phyloP scores from a whole-genome alignment of 2,888 invertebrate genomes.

The Anoplius nigerrimus region DNA sequence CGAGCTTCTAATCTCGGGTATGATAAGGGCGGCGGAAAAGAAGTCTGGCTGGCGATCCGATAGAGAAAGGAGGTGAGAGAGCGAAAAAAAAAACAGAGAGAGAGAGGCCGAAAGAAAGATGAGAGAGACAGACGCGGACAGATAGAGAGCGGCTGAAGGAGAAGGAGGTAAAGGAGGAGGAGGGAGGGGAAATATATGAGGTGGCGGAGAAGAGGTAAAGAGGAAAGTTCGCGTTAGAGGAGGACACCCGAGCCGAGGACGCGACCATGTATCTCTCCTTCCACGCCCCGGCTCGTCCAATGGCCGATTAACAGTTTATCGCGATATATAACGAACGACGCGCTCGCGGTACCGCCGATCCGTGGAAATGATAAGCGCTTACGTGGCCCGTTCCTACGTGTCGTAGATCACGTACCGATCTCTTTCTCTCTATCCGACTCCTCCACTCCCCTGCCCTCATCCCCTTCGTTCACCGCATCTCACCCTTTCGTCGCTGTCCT shows the following conservation, averaged over 20 bases:
- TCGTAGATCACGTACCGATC: conserved; percentile 55
- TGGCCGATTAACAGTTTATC: conserved; percentile 55
- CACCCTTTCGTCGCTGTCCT: neutral
- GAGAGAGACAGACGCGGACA: neutral
- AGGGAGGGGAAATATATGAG: neutral
- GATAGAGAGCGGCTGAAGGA: neutral
- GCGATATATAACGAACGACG: conserved; percentile 36
- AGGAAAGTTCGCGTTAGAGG: conserved; percentile 24
- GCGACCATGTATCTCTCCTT: conserved; percentile 42
- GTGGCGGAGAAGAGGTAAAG: conserved; percentile 3
- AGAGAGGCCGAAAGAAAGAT: conserved; percentile 19
- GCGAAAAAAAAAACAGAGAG: too few species aligned
- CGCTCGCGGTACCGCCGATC: conserved; percentile 37
- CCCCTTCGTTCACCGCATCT: neutral
- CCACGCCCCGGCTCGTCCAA: conserved; percentile 44
- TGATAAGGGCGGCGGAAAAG: conserved; percentile 47
- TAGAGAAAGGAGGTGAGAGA: conserved; percentile 35
- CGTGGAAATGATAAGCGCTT: conserved; percentile 51
- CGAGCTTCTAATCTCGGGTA: conserved; percentile 55
- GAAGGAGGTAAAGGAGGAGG: neutral
- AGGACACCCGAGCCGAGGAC: conserved; percentile 33
- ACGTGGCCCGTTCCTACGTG: conserved; percentile 53
- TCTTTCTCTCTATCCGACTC: conserved; percentile 25
- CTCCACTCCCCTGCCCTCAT: conserved; percentile 22
- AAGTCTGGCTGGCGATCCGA: neutral